A percentile compares a stretch with the other conserved stretches of the same genome.
Conservation (phyloP, 1,140 invertebrate genomes). For the Cydia strobilella region DNA sequence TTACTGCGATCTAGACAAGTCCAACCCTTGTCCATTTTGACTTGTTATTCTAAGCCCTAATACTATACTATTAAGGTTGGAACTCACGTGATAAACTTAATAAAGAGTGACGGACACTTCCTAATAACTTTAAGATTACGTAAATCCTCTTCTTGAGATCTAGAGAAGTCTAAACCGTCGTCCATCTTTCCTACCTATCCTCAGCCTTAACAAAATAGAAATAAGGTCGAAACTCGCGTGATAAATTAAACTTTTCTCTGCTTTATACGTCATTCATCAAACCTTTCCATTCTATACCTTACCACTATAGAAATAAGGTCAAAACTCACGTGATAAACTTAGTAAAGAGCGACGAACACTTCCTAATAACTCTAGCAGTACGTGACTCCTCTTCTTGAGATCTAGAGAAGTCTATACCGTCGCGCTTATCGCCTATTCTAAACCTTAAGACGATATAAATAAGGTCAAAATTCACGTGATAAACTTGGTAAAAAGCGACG, state of each 20-base stretch:
- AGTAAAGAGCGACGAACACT: conserved; percentile 98
- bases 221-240: no score
- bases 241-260: no score
- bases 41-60: conserved; percentile 76
- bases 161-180: conserved; percentile 98
- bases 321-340: conserved; percentile 94
- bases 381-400: conserved; percentile 99
- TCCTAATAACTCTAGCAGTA: conserved; percentile 98
- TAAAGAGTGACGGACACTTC: conserved; percentile 98
- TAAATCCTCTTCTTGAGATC: conserved; percentile 99
- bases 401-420: conserved; percentile 98
- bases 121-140: conserved; percentile 98
- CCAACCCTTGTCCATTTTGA: no score
- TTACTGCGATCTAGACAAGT: not conserved
- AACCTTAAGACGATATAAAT: not conserved
- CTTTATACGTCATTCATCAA: not conserved
- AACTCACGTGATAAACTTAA: conserved; percentile 95
- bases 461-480: conserved; percentile 87
- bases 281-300: not conserved
- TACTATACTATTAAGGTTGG: not conserved
- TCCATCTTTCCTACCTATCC: conserved; percentile 99
- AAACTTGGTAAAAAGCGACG: conserved; percentile 98
- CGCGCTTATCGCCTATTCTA: conserved; percentile 98
- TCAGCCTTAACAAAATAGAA: no score
- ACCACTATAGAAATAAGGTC: not conserved